A percentile compares a stretch with the other conserved stretches of the same genome.
Evolutionary conservation across 2,113 vertebrate species (phyloP).

Genomic region (Vidua macroura): DNA sequence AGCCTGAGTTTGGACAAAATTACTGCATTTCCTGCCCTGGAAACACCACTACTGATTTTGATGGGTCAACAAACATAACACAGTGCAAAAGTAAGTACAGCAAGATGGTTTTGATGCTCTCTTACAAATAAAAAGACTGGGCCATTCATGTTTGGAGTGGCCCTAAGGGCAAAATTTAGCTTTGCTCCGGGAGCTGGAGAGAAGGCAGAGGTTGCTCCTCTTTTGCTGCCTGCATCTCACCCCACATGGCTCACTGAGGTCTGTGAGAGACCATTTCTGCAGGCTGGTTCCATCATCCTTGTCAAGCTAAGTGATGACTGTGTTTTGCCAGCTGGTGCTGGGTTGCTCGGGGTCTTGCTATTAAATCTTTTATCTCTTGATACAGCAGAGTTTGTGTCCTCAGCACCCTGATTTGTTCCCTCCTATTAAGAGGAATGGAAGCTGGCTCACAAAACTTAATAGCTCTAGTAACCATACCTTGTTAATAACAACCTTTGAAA

Average conservation of each 20-base stretch:
- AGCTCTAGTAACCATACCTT: background rate
- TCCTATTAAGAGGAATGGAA: background rate
- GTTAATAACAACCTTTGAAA: background rate
- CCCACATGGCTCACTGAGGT: background rate
- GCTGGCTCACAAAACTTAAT: background rate
- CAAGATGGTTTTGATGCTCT: background rate
- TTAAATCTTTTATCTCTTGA: background rate
- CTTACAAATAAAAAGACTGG: background rate
- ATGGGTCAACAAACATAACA: slow-evolving; percentile 92
- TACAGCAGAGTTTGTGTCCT: background rate
- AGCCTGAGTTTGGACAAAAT: slow-evolving; percentile 94
- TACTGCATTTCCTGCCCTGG: slow-evolving; percentile 91
- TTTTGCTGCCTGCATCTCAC: background rate
- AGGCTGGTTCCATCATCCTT: background rate
- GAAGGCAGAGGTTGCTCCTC: background rate
- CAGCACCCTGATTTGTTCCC: background rate
- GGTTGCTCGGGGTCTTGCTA: background rate
- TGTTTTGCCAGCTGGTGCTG: background rate
- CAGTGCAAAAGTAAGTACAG: slow-evolving; percentile 93
- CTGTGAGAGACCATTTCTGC: background rate
- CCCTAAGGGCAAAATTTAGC: background rate
- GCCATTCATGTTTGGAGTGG: background rate
- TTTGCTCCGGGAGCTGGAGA: background rate
- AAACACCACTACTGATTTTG: slow-evolving; percentile 96
- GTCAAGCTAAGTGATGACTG: background rate